Base-by-base conservation (phyloP, 2,797 vertebrate species). In the Eleutherodactylus coqui region DNA sequence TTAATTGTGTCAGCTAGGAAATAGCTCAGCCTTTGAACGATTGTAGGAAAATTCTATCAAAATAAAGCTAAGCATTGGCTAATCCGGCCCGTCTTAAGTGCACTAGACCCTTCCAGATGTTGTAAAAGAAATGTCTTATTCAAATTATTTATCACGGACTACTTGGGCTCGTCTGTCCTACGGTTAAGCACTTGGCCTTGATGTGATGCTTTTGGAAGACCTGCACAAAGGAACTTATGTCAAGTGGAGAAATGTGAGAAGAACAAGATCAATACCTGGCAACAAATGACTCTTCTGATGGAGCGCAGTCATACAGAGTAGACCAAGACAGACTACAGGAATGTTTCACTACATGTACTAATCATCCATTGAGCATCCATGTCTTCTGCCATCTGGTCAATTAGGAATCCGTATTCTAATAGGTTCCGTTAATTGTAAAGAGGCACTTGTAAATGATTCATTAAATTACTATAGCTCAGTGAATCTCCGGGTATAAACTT, bases 91-190 rank as follows among this genome's bases (percentile, higher is more conserved):
- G 86, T 79, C 43, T 75, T 84, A 43, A 43, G 41, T 75, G 67
- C 64, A 51, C 84, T 79, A 51, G 41, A 16, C 70, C 10, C 62
- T 84, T 87, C 82, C 86, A 84, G 82, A 80, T 84, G 82, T 80
- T 80, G n/a, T 80, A 67, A 75, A 84, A 87, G 82, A 84, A 87
- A 84, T 75, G 82, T 87, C 55, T 87, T 84, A 84, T 79, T 87
- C 82, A 79, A 87, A 87, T 87, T 84, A 87, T 87, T 87, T 87
- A 87, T 84, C 82, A 87, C 64, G 80, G 69, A 24, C 21, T 27
- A 79, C 72, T 76, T n/a, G 17, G 11, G 82, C 55, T 79, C 70
- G 75, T 55, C 76, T 87, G 76, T 73, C 51, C 34, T 67, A 36
- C 21, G 17, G n/a, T 84, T 75, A 45, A 84, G 47, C 27, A 62